Percentiles rank a stretch among this genome's conserved stretches.
Evolutionary conservation across 2,797 vertebrate species (phyloP).

Genomic region (Sebastes reedi): DNA sequence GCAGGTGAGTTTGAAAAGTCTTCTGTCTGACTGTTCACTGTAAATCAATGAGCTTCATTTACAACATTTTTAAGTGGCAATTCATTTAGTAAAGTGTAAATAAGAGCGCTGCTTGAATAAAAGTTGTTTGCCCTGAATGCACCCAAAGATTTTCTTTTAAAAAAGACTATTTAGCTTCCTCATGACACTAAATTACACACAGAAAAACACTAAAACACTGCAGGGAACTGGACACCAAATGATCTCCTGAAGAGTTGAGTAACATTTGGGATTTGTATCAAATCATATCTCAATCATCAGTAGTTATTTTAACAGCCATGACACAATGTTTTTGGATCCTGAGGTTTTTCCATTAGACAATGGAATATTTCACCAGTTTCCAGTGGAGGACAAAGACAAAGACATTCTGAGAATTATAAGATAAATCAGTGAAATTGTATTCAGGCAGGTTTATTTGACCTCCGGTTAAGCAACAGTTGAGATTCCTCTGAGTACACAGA

Average conservation of each 20-base stretch:
- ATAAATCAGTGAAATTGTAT: conserved; percentile 3
- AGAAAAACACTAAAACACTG: neutral
- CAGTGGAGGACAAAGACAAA: neutral
- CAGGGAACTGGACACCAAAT: neutral
- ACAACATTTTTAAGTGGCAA: neutral
- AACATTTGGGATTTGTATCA: neutral
- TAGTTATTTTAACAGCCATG: neutral
- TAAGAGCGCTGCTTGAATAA: neutral
- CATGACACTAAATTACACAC: neutral
- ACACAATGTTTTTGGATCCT: neutral
- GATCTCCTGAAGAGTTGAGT: neutral
- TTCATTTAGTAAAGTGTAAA: neutral
- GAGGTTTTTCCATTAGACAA: neutral
- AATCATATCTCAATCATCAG: neutral
- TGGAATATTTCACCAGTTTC: neutral
- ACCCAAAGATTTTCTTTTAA: neutral
- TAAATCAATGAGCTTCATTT: neutral
- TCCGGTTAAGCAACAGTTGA: neutral
- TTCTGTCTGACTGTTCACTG: neutral
- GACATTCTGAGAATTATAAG: neutral
- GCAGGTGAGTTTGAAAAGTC: neutral
- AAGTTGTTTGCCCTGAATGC: neutral
- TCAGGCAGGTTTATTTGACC: conserved; percentile 1
- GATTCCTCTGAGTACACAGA: neutral
- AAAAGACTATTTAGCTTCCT: neutral